Conservation (phyloP, 2,888 invertebrate genomes). For the Leptopilina syphax region DNA sequence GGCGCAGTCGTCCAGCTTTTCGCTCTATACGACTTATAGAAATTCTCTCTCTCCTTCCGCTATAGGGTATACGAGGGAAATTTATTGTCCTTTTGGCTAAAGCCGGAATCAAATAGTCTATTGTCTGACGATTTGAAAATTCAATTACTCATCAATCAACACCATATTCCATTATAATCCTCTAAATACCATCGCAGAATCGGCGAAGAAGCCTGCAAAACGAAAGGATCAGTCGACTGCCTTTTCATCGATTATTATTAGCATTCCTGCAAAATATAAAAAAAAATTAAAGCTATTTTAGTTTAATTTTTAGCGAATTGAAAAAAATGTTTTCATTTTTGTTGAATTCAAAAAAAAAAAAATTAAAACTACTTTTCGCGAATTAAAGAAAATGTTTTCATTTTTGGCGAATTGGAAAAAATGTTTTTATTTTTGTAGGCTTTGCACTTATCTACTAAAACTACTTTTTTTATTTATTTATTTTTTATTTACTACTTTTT, state of each 20-base stretch:
- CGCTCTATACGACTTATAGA: neutral
- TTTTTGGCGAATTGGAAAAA: no score
- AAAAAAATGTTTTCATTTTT: no score
- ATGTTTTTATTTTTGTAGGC: no score
- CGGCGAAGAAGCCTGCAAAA: slow-evolving; percentile 4
- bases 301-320: no score
- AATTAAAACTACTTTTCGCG: no score
- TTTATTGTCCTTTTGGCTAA: slow-evolving; percentile 23
- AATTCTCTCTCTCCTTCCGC: no score
- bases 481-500: no score
- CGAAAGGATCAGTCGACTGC: neutral
- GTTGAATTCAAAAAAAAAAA: no score
- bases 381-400: no score
- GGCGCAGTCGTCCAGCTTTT: slow-evolving; percentile 22
- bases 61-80: neutral
- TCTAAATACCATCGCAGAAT: neutral
- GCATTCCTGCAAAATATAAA: neutral
- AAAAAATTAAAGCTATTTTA: no score
- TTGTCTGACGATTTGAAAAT: slow-evolving; percentile 35
- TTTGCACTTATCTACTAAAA: no score
- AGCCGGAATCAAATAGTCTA: slow-evolving; percentile 7
- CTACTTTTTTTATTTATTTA: no score
- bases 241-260: neutral
- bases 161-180: slow-evolving; percentile 23
- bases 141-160: slow-evolving; percentile 31